These are phyloP conservation scores for Polydrusus tereticollis DNA, from an alignment of 2,888 invertebrate genomes.

Conservation along the genomic window DNA sequence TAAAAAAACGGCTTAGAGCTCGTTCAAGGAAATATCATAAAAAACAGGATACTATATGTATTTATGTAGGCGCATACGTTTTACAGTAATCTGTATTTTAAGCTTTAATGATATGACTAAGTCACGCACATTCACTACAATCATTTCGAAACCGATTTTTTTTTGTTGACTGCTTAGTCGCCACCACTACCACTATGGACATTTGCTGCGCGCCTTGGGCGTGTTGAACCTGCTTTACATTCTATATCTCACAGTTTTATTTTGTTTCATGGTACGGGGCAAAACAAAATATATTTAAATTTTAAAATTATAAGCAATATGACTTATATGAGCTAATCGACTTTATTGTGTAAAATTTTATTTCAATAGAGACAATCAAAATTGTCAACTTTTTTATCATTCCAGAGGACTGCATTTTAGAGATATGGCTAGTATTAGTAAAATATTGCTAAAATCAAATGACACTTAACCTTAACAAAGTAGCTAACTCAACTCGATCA, in stretches of 20 bases:
- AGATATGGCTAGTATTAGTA: no score
- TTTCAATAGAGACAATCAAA: no score
- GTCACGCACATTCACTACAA: background rate
- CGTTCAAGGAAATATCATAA: background rate
- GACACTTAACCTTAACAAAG: no score
- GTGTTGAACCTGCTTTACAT: constrained; percentile 9
- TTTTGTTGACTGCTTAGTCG: constrained; percentile 1
- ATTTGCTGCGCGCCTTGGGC: constrained; percentile 5
- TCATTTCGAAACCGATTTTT: constrained; percentile 8
- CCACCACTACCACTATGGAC: background rate
- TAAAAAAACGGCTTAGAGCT: background rate
- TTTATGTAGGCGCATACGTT: background rate
- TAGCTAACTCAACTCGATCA: no score
- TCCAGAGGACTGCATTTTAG: no score
- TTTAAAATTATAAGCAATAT: no score
- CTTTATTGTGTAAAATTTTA: no score
- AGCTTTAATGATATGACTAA: background rate
- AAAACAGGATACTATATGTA: background rate
- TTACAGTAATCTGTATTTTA: background rate
- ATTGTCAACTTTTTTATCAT: no score
- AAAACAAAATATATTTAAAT: background rate
- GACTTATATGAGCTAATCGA: no score
- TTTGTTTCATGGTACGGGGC: background rate
- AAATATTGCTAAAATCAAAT: no score
- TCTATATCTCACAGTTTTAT: background rate